Evolutionary conservation across 2,797 vertebrate genomes (phyloP), one percentile per base, ranked within the genome.

Genomic region (Picus viridis): DNA sequence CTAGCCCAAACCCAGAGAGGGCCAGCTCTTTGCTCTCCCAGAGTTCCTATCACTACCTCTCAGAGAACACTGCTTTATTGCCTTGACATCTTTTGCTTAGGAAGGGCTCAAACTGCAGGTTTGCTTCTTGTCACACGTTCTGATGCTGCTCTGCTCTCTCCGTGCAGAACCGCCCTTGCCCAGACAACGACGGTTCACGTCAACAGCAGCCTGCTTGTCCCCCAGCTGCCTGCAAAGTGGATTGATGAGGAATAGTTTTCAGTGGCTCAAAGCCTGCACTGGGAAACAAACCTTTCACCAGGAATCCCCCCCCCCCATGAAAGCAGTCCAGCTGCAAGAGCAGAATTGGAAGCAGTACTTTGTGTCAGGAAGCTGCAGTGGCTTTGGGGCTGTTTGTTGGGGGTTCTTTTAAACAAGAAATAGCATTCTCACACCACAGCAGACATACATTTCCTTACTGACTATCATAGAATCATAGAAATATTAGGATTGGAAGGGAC

Each of bases 311-410:
- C 62, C 22, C 1, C 14, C 1, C 22, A 27, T 4, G 16, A 76
- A 76, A 73, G 23, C 19, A 16, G 70, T 19, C 15, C 32, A 67
- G 73, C 26, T 67, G 27, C 32, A 41, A 81, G 63, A 64, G 20
- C 45, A 68, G 76, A 86, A 87, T 56, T 2, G 26, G 56, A 81
- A 84, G 20, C 8, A 86, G 43, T 65, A 83, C 69, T 58, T 81
- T 68, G 8, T 27, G 10, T 11, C 0, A 0, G 15, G 45, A 75
- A 83, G 76, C 54, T 43, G 30, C 59, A 83, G 0, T 0, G 5
- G 9, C 12, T 14, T 41, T 41, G 36, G 36, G 36, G 36, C 36
- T 36, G 36, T 36, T 36, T 36, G 36, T 36, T 36, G 8, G 36
- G 36, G 36, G 36, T 36, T 36, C 36, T 36, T 36, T 36, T 36